Conservation (phyloP, 1,140 invertebrate species). For the Ridgeia piscesae region DNA sequence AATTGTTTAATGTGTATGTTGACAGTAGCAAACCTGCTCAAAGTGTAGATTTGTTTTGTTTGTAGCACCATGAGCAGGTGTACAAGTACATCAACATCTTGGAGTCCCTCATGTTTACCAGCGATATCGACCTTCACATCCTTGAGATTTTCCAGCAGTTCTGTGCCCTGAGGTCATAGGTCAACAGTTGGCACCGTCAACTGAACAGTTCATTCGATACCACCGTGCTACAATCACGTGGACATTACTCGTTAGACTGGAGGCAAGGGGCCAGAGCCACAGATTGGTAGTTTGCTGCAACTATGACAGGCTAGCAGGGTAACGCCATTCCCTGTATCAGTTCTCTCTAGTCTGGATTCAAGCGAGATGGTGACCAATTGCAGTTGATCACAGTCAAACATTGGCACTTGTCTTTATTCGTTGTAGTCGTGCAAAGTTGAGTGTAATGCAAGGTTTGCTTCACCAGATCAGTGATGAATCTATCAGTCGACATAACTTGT, state of each 20-base stretch:
- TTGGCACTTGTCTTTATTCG: not conserved
- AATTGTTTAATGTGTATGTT: not conserved
- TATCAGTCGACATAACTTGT: not conserved
- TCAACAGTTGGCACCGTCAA: not conserved
- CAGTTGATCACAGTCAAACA: not conserved
- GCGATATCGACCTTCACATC: slow-evolving; percentile 94
- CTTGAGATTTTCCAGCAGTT: slow-evolving; percentile 97
- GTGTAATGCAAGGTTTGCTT: not conserved
- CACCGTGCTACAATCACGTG: no score
- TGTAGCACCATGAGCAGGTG: slow-evolving; percentile 94
- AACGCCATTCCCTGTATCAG: not conserved
- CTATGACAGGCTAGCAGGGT: not conserved
- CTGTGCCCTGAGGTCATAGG: slow-evolving; percentile 68
- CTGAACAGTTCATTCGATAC: not conserved
- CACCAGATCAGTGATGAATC: not conserved
- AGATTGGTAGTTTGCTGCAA: not conserved
- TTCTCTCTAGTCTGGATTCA: not conserved
- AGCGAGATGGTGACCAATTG: not conserved
- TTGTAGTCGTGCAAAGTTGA: not conserved
- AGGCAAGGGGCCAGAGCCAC: not conserved
- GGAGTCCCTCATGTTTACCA: slow-evolving; percentile 92
- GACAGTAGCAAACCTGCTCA: no score
- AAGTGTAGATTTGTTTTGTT: slow-evolving; percentile 25
- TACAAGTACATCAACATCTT: slow-evolving; percentile 93
- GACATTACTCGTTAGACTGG: not conserved